Base-by-base conservation (phyloP, 2,888 invertebrate species). In the Netelia virgata region DNA sequence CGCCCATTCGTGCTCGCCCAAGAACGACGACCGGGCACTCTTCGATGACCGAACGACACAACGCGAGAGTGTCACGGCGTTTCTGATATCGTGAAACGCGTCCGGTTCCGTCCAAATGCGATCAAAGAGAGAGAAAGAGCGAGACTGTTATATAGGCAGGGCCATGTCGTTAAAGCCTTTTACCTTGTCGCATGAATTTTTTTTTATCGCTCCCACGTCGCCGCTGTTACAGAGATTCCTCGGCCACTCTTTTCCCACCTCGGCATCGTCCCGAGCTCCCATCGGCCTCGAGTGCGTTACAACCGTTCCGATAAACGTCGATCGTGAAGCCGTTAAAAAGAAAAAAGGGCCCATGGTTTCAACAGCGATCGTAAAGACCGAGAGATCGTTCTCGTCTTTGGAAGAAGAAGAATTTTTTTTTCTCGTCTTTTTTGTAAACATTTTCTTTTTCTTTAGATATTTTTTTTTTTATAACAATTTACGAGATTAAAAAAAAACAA, bases 91-190 rank as follows among this genome's bases (percentile, higher is more conserved):
- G 9, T 41, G 66, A 73, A 64, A 53, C 53, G 76, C 72, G 74
- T 80, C 76, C 69, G 82, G 76, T 79, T 84, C 70, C 81, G 75
- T 66, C 23, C 66, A 59, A 66, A 77, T 68, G 43, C 50, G 41
- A 55, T 57, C 80, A 80, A 77, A 76, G 59, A 36, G 36, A 36
- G 36, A 36, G 6, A 23, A 2, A 23, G 23, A 2, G 23, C 1
- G 23, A 6, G 36, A 6, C 64, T 41, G 59, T 82, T 80, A 63
- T 78, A 70, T 76, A 75, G 75, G 69, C 69, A 61, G 1, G 64
- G 41, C 61, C 50, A 72, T 64, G 87, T 88, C 89, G 88, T 89
- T 89, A 88, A 89, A 87, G 78, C 57, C 70, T 69, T 86, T 85
- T 85, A 79, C 77, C 84, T 86, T 83, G 87, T 88, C 84, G 85